These are phyloP conservation scores for Antechinus flavipes DNA, from an alignment of 2,113 vertebrate genomes.

Conservation along the genomic window DNA sequence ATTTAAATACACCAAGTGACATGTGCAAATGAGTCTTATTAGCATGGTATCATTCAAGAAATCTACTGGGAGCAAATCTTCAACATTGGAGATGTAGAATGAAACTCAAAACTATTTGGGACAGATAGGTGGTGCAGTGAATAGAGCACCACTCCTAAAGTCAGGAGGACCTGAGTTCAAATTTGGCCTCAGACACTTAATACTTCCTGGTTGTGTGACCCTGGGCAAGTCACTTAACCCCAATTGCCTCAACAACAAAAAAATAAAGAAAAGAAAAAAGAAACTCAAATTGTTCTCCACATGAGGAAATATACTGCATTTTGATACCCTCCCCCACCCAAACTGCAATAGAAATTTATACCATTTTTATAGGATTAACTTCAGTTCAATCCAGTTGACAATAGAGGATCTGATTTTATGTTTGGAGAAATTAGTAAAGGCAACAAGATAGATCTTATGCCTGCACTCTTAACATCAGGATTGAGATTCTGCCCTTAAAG, in stretches of 20 bases:
- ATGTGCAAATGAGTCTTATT: not conserved
- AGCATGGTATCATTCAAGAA: not conserved
- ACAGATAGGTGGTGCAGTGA: no score
- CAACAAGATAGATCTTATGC: not conserved
- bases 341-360: conserved; percentile 21
- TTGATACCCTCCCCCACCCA: not conserved
- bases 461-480: not conserved
- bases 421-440: conserved; percentile 17
- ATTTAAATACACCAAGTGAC: not conserved
- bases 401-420: not conserved
- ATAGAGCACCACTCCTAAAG: no score
- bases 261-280: no score
- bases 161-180: no score
- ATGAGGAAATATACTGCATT: conserved; percentile 21
- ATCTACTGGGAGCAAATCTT: not conserved
- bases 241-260: no score
- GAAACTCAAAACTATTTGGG: not conserved
- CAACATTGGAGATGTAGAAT: not conserved
- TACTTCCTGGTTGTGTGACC: no score
- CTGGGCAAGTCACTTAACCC: no score
- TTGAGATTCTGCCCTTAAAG: not conserved
- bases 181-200: no score
- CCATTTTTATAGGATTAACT: not conserved
- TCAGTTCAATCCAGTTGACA: not conserved
- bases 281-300: conserved; percentile 12